These are phyloP conservation scores for Sandelia bainsii DNA, from an alignment of 2,797 vertebrate species.

Conservation along the genomic window DNA sequence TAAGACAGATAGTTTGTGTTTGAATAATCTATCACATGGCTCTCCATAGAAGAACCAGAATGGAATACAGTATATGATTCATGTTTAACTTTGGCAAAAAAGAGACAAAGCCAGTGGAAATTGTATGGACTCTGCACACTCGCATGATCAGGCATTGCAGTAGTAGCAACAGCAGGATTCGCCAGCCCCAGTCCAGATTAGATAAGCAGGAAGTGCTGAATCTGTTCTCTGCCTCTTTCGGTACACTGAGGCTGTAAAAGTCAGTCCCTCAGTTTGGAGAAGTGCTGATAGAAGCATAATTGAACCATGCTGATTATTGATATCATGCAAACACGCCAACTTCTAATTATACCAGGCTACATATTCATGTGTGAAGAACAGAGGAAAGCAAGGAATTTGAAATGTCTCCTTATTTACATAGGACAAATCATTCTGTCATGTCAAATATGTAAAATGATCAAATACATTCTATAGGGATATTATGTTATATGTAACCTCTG, in stretches of 20 bases:
- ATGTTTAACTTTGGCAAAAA: constrained; percentile 11
- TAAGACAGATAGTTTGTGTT: constrained; percentile 2
- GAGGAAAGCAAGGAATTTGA: constrained; percentile 31
- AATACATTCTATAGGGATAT: constrained; percentile 1
- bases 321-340: constrained; percentile 77
- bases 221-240: constrained; percentile 74
- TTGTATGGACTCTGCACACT: constrained; percentile 52
- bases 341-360: constrained; percentile 77
- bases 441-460: constrained; percentile 38
- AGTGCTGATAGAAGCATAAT: constrained; percentile 85
- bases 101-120: constrained; percentile 41
- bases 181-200: constrained; percentile 79
- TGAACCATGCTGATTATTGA: constrained; percentile 84
- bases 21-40: neutral
- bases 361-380: constrained; percentile 51
- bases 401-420: constrained; percentile 33
- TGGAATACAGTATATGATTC: constrained; percentile 8
- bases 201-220: constrained; percentile 88
- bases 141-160: constrained; percentile 53
- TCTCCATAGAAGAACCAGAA: neutral
- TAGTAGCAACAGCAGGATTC: constrained; percentile 52
- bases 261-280: constrained; percentile 69
- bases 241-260: constrained; percentile 77
- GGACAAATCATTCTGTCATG: constrained; percentile 20
- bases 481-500: constrained; percentile 4